Base-by-base conservation (phyloP, 2,888 invertebrate genomes). In the Metopia argyrocephala region DNA sequence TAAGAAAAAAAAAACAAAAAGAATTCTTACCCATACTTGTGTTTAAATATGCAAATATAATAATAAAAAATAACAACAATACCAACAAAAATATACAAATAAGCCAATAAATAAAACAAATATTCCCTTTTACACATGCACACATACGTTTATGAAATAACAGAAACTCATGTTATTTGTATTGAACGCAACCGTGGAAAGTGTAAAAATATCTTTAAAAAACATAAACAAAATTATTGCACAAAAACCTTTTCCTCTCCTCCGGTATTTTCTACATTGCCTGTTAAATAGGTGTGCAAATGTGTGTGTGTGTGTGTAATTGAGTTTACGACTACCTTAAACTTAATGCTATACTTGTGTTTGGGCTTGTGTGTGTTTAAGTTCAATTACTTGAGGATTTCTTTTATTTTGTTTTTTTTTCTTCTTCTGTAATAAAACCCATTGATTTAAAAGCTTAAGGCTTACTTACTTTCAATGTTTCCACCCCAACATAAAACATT, bases 361-460 rank as follows among this genome's bases (percentile, higher is more conserved):
- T 21, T 62, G 25, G 20, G 12, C 9, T 2, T 25, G 18, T 27
- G 62, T 48, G 46, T 27, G 18, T 25, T 20, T 27, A 15, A 27
- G 38, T 15, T 12, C 15, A 38, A 38, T 38, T 4, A 3, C 38
- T 38, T 38, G 25, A 64, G 20, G 27, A 27, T 21, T 21, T 23
- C 12, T 23, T n/a, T n/a, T n/a, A n/a, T n/a, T n/a, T 54, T 27
- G n/a, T n/a, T n/a, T n/a, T n/a, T n/a, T n/a, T 46, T 18, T 15
- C 38, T 59, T 52, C 5, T 20, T 56, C 27, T 18, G 61, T 20
- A 27, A 27, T 45, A 23, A 57, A 31, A 65, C 57, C 23, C 38
- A 70, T 52, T 64, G 50, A 64, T 54, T 50, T 56, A 45, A 25
- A 70, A 57, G 57, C 70, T 70, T 52, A 28, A 46, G 48, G 70